Conservation (phyloP, 2,888 invertebrate genomes). For the Balanococcus diminutus region DNA sequence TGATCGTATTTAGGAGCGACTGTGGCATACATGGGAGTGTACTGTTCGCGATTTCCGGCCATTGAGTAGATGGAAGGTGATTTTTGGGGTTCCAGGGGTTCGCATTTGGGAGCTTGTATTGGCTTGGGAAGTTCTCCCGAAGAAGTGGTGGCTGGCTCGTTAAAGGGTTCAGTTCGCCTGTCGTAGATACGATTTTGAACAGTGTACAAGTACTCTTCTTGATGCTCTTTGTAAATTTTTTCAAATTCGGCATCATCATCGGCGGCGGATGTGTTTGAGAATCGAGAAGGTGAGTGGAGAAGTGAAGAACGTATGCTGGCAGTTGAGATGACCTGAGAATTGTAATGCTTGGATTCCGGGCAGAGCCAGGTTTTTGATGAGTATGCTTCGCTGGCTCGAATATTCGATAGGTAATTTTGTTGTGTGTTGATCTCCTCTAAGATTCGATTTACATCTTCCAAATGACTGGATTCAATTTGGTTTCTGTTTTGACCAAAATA, state of each 20-base stretch:
- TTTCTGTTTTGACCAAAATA: neutral
- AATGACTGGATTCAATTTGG: neutral
- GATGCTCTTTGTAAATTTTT: slow-evolving; percentile 9
- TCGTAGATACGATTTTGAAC: slow-evolving; percentile 31
- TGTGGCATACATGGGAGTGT: slow-evolving; percentile 77
- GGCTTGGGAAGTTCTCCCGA: neutral
- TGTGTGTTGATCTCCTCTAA: neutral
- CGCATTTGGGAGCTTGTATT: neutral
- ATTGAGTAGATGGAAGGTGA: slow-evolving; percentile 46
- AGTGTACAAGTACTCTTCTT: slow-evolving; percentile 4
- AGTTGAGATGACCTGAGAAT: neutral
- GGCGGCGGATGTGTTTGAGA: neutral
- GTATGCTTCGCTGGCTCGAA: neutral
- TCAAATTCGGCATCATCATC: neutral
- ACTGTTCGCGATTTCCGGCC: slow-evolving; percentile 69
- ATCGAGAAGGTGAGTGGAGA: neutral
- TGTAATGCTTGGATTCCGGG: neutral
- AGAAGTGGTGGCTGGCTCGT: neutral
- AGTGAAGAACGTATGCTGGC: neutral
- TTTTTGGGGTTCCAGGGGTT: slow-evolving; percentile 17
- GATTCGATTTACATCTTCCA: neutral
- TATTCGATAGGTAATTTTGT: neutral
- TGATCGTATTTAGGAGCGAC: slow-evolving; percentile 65
- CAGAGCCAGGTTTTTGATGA: neutral
- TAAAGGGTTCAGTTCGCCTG: neutral